Conservation (phyloP, 2,113 vertebrate species). For the Neodontobutis hainanensis region DNA sequence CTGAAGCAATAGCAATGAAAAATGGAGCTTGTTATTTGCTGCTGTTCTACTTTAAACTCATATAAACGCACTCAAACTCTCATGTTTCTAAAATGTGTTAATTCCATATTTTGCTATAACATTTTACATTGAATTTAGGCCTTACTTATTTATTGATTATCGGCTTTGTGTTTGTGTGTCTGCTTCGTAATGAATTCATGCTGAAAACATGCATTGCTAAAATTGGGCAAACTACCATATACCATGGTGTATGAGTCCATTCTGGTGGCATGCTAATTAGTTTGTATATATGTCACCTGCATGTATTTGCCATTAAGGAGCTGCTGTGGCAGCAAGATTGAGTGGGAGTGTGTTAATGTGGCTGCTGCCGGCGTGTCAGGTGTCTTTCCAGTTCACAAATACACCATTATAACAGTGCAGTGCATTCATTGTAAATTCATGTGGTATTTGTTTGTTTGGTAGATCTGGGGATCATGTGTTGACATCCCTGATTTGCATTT, state of each 20-base stretch:
- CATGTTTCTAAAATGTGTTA: conserved; percentile 6
- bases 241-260: conserved; percentile 7
- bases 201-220: neutral
- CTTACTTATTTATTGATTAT: neutral
- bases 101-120: conserved; percentile 3
- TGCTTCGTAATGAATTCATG: conserved; percentile 5
- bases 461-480: neutral
- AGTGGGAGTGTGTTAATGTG: conserved; percentile 6
- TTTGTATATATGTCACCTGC: conserved; percentile 13
- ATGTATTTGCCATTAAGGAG: conserved; percentile 16
- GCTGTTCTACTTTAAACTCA: conserved; percentile 51
- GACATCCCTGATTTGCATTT: conserved; percentile 1
- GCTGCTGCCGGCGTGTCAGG: conserved; percentile 26
- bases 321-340: conserved; percentile 8
- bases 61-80: neutral
- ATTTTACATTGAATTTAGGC: neutral
- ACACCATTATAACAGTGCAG: conserved; percentile 28
- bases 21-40: conserved; percentile 53
- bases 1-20: conserved; percentile 51
- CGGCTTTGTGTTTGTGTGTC: neutral
- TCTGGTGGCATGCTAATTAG: conserved; percentile 16
- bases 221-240: neutral
- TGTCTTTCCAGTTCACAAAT: conserved; percentile 34
- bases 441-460: neutral
- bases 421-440: conserved; percentile 27